A percentile compares a stretch with the other conserved stretches of the same genome.
Conservation (phyloP, 2,797 vertebrate species). For the Carapus acus region DNA sequence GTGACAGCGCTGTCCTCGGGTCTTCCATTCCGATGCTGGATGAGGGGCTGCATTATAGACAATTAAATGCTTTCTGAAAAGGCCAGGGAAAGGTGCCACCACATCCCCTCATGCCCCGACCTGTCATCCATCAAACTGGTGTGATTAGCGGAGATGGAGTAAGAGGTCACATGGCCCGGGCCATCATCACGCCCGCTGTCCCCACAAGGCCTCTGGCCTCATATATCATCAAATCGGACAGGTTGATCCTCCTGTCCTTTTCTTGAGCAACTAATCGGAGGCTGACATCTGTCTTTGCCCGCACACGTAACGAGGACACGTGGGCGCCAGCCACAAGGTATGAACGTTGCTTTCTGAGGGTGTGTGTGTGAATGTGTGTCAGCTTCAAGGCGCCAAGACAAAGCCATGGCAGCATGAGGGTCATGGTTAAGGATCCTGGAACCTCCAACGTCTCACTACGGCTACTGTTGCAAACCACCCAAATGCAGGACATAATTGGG, state of each 20-base stretch:
- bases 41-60: constrained; percentile 6
- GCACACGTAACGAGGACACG: no score
- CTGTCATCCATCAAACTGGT: constrained; percentile 33
- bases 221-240: constrained; percentile 27
- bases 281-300: no score
- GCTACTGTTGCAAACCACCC: no score
- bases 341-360: no score
- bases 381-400: no score
- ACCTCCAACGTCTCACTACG: no score
- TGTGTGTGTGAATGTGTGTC: no score
- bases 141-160: constrained; percentile 1
- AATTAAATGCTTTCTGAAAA: constrained; percentile 25
- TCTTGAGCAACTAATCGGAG: no score
- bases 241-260: constrained; percentile 4
- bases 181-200: constrained; percentile 12
- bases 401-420: no score
- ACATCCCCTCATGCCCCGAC: not conserved
- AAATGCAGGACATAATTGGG: no score
- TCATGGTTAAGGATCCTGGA: no score
- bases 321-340: no score
- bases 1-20: constrained; percentile 18
- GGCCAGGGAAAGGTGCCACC: constrained; percentile 1
- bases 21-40: constrained; percentile 9
- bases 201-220: not conserved
- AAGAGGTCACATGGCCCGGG: constrained; percentile 7